Conservation (phyloP, 2,797 vertebrate genomes). For the Calcarius lapponicus region DNA sequence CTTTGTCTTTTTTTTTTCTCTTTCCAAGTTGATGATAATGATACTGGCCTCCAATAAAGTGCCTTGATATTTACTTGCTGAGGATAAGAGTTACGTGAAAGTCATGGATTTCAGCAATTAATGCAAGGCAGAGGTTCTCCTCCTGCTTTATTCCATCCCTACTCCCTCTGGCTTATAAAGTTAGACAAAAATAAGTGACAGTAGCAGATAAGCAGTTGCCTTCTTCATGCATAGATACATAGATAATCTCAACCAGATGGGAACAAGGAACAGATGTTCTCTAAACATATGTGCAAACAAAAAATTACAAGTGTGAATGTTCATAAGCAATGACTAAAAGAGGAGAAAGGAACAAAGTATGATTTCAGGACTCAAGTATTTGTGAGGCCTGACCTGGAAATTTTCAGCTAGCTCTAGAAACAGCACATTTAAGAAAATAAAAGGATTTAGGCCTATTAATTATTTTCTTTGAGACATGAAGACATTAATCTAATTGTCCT, state of each 20-base stretch:
- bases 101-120: background rate
- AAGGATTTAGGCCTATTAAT: background rate
- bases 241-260: slow-evolving; percentile 7
- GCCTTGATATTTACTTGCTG: background rate
- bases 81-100: background rate
- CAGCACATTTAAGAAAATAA: background rate
- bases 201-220: background rate
- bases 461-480: background rate
- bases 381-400: background rate
- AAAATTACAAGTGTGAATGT: background rate
- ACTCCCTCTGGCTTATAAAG: background rate
- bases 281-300: slow-evolving; percentile 49
- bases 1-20: background rate
- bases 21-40: background rate
- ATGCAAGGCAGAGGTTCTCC: background rate
- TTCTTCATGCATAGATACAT: background rate
- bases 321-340: background rate
- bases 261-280: slow-evolving; percentile 49
- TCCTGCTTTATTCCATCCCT: background rate
- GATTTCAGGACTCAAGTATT: background rate
- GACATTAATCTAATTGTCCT: background rate
- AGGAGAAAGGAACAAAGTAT: background rate
- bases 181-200: background rate
- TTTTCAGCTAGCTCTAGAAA: background rate
- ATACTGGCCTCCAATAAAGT: background rate